phyloP scores from a whole-genome alignment of 2,113 vertebrate genomes.

The Neoarius graeffei region DNA sequence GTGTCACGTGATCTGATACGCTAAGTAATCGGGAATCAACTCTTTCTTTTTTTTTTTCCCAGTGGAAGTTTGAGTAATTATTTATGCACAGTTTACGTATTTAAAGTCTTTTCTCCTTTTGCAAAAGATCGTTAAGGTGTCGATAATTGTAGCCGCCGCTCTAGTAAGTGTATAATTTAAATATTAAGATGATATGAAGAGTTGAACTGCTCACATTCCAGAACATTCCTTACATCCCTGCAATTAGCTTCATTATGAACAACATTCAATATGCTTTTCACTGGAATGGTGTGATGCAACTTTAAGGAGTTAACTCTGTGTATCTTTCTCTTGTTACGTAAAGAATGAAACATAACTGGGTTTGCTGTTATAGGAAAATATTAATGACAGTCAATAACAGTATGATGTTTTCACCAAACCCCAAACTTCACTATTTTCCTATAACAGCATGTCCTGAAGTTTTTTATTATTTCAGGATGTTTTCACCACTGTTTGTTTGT shows the following conservation, averaged over 20 bases:
- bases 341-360: not conserved
- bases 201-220: not conserved
- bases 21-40: no score
- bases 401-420: not conserved
- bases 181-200: not conserved
- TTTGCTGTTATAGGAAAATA: not conserved
- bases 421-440: not conserved
- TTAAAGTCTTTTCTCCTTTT: no score
- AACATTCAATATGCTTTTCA: not conserved
- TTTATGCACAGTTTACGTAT: no score
- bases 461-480: no score
- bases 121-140: no score
- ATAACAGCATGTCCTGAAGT: not conserved
- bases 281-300: not conserved
- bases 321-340: not conserved
- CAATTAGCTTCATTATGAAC: not conserved
- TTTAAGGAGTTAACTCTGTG: not conserved
- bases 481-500: no score
- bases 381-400: not conserved
- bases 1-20: no score
- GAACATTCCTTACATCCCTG: no score
- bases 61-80: no score
- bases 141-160: no score
- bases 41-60: no score
- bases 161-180: not conserved